Evolutionary conservation across 2,797 vertebrate genomes (phyloP), one percentile per base, ranked within the genome.

Genomic region (Clamator glandarius): DNA sequence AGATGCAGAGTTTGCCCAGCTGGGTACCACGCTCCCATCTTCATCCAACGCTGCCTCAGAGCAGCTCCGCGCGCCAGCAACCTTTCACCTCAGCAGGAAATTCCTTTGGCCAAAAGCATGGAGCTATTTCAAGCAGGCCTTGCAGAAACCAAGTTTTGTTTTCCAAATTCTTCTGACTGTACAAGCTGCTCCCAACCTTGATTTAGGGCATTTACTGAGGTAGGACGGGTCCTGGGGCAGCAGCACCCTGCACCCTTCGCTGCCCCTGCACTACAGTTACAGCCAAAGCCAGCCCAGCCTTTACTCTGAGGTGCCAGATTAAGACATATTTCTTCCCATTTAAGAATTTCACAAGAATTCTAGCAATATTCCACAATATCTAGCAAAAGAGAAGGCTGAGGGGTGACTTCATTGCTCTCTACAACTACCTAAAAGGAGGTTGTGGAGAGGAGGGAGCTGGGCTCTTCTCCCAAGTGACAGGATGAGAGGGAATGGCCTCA

Each of bases 71-170:
- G 54, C 26, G 48, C 20, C 0, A 0, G 33, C 68, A 85, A 77
- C 79, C 87, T 68, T 87, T 70, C 81, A 61, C 46, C 79, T 87
- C 1, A 0, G 62, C 87, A 93, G 89, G 92, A 94, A 94, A 95
- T 92, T 77, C 94, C 87, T 92, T 31, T 2, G 10, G 86, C 64
- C 0, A 1, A 83, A 87, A 83, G 91, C 89, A 81, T 68, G 57
- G 50, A 94, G 79, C 84, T 96, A 93, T 94, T 92, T 95, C 87
- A 77, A 87, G 87, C 68, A 92, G 61, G 24, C 28, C 11, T 18
- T 3, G 72, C 62, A 87, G 79, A 87, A 95, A 83, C 12, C 87
- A 94, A 93, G 33, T 86, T 72, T 51, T 51, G 35, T 68, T 92
- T 94, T 83, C 76, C 76, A 91, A 86, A 85, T 0, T 0, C 76